These are phyloP conservation scores for Heliopora coerulea DNA, from an alignment of 92 coral and sea anemone species.

Conservation along the genomic window DNA sequence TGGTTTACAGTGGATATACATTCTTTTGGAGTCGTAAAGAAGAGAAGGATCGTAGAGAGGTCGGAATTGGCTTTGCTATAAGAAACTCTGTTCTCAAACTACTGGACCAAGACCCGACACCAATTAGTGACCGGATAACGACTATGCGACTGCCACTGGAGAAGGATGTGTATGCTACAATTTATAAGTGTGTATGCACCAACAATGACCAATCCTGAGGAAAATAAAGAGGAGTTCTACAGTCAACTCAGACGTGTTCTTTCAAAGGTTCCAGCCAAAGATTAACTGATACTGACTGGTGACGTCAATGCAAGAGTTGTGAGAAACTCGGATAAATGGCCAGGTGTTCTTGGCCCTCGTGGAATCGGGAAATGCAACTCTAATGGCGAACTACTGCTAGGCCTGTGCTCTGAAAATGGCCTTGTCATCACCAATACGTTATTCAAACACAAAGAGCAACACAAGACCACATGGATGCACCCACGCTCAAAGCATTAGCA, in stretches of 20 bases:
- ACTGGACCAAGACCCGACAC: no score
- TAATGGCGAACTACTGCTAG: conserved; percentile 31
- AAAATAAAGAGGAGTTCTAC: no score
- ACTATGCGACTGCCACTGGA: no score
- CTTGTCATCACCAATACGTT: conserved; percentile 21
- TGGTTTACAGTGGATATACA: no score
- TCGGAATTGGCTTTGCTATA: no score
- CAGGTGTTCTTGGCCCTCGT: not conserved
- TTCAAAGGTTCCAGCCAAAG: not conserved
- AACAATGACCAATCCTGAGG: no score
- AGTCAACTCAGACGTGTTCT: not conserved
- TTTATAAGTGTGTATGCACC: no score
- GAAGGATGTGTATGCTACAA: no score
- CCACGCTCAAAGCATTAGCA: conserved; percentile 27
- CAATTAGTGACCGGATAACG: no score
- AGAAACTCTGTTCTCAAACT: no score
- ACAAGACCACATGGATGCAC: conserved; percentile 5
- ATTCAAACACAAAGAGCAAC: not conserved
- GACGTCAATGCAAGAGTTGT: conserved; percentile 45
- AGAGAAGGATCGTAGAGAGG: no score
- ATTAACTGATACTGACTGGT: conserved; percentile 28
- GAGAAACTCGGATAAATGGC: conserved; percentile 15
- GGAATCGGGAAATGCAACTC: conserved; percentile 29
- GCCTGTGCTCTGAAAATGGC: conserved; percentile 9
- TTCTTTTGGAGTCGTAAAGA: no score